A percentile compares a stretch with the other conserved stretches of the same genome.
phyloP scores from a whole-genome alignment of 2,888 invertebrate species.

The Pinctada fucata region DNA sequence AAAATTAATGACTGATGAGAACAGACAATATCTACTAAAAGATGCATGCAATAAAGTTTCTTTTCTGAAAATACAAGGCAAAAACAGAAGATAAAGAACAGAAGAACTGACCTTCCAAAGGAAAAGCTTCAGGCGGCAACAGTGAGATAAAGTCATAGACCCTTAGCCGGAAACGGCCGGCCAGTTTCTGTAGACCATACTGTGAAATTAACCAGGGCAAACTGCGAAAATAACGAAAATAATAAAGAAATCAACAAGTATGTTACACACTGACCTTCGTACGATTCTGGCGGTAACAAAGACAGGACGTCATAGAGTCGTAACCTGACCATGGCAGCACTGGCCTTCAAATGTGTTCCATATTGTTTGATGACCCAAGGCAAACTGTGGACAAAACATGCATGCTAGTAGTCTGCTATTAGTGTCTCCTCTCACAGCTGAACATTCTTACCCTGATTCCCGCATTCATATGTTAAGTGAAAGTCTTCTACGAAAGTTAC shows the following conservation, averaged over 20 bases:
- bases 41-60: too few relatives aligned
- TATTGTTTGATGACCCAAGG: slow-evolving; percentile 75
- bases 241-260: not conserved
- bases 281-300: slow-evolving; percentile 86
- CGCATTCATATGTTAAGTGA: not conserved
- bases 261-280: slow-evolving; percentile 81
- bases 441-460: not conserved
- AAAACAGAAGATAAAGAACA: not conserved
- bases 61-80: too few relatives aligned
- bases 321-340: slow-evolving; percentile 93
- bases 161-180: not conserved
- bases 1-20: too few relatives aligned
- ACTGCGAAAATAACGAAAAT: slow-evolving; percentile 1
- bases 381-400: slow-evolving; percentile 58
- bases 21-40: too few relatives aligned
- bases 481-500: too few relatives aligned
- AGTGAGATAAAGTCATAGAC: not conserved
- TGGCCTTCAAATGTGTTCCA: slow-evolving; percentile 87
- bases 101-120: not conserved
- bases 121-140: not conserved
- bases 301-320: slow-evolving; percentile 93
- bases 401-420: not conserved
- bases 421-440: not conserved
- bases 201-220: slow-evolving; percentile 2
- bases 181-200: slow-evolving; percentile 1